Percentiles rank a stretch among this genome's conserved stretches.
Evolutionary conservation across 1,140 invertebrate species (phyloP).

Genomic region (Drosophila chauvacae): DNA sequence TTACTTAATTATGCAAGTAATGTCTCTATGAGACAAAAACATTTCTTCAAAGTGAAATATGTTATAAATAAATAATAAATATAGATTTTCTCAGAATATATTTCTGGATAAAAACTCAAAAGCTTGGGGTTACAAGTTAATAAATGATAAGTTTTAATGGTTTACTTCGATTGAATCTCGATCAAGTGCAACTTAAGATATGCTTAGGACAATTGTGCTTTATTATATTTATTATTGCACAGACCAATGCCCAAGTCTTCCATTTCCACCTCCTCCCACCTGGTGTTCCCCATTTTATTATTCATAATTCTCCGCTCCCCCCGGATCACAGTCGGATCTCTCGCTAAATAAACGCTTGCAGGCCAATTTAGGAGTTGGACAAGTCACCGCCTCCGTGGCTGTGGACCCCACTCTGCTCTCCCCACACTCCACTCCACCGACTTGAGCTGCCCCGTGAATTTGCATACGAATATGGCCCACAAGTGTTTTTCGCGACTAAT

Average conservation of each 20-base stretch:
- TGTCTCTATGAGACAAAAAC: not conserved
- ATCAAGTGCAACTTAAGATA: not conserved
- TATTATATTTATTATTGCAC: not conserved
- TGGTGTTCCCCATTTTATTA: constrained; percentile 22
- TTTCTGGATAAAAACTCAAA: too few relatives aligned
- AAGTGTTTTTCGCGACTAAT: constrained; percentile 73
- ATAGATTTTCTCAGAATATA: not conserved
- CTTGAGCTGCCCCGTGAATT: constrained; percentile 33
- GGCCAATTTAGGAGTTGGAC: constrained; percentile 63
- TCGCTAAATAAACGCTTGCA: constrained; percentile 59
- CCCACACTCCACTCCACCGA: not conserved
- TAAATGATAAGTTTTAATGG: not conserved
- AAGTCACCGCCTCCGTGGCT: constrained; percentile 21
- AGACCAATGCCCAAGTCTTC: not conserved
- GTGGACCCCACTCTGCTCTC: not conserved
- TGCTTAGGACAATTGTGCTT: not conserved
- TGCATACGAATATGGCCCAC: constrained; percentile 72
- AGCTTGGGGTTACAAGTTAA: not conserved
- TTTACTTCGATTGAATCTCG: not conserved
- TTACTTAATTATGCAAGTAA: constrained; percentile 29
- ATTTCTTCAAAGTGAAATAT: not conserved
- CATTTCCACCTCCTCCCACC: constrained; percentile 14
- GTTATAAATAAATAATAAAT: not conserved
- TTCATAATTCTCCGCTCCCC: constrained; percentile 19
- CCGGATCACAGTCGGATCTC: constrained; percentile 26